Conservation (phyloP, 2,888 invertebrate genomes). For the Ceraclea dissimilis region DNA sequence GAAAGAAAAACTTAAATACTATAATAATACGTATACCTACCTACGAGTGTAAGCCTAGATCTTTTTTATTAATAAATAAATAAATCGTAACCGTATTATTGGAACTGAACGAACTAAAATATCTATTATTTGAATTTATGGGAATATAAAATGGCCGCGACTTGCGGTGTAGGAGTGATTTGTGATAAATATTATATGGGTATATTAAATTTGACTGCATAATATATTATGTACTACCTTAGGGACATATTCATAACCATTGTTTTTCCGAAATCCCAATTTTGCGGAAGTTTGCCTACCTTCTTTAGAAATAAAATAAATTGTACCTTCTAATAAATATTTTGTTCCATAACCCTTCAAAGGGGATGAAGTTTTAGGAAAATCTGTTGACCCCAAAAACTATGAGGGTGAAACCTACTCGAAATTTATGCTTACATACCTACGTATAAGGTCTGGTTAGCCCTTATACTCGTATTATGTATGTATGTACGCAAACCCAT, state of each 20-base stretch:
- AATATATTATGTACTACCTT: not conserved
- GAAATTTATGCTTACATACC: not conserved
- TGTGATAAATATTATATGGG: not conserved
- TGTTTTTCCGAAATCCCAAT: not conserved
- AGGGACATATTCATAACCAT: not conserved
- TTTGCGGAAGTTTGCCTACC: not conserved
- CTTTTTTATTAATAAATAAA: too few relatives aligned
- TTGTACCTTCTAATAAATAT: not conserved
- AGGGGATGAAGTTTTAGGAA: not conserved
- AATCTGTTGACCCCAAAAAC: not conserved
- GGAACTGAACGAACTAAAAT: too few relatives aligned
- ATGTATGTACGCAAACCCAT: too few relatives aligned
- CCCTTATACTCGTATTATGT: too few relatives aligned
- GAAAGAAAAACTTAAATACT: too few relatives aligned
- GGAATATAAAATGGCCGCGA: too few relatives aligned
- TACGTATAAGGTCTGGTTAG: too few relatives aligned
- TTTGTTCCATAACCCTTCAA: constrained; percentile 2
- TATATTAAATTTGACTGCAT: not conserved
- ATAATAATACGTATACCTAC: too few relatives aligned
- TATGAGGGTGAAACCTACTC: not conserved
- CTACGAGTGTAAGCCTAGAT: too few relatives aligned
- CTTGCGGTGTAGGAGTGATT: not conserved
- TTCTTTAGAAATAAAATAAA: constrained; percentile 2
- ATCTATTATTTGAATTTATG: too few relatives aligned
- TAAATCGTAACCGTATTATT: too few relatives aligned